Percentiles rank a stretch among this genome's conserved stretches.
Evolutionary conservation across 2,113 vertebrate genomes (phyloP).

Genomic region (Rhinolophus sinicus): DNA sequence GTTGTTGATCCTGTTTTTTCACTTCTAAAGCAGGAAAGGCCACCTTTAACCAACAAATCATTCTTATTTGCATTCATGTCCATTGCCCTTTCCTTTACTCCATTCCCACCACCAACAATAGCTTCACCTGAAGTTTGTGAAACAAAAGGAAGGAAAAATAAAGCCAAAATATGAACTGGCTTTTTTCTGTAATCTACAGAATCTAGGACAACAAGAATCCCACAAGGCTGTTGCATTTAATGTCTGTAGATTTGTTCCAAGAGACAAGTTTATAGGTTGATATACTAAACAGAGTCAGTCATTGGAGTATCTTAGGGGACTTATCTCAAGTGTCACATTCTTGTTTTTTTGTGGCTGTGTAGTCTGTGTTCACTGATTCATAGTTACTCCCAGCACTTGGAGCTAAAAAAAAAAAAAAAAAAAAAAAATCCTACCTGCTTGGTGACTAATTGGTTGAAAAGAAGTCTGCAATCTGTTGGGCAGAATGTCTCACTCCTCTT

Average conservation of each 20-base stretch:
- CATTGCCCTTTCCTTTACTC: not conserved
- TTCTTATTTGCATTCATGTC: not conserved
- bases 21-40: not conserved
- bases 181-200: not conserved
- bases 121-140: not conserved
- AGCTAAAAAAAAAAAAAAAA: not conserved
- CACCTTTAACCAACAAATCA: not conserved
- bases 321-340: not conserved
- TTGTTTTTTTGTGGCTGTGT: not conserved
- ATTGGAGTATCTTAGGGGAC: conserved; percentile 20
- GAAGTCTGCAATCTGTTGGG: not conserved
- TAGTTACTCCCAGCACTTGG: not conserved
- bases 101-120: rapidly evolving
- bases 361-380: not conserved
- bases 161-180: not conserved
- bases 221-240: not conserved
- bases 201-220: not conserved
- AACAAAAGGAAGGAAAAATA: not conserved
- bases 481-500: not conserved
- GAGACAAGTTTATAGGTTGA: not conserved
- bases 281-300: not conserved
- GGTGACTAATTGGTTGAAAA: not conserved
- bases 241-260: not conserved
- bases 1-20: not conserved
- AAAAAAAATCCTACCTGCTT: not conserved